A percentile compares a stretch with the other conserved stretches of the same genome.
These are phyloP conservation scores for Physella acuta DNA, from an alignment of 1,140 invertebrate genomes.

Conservation along the genomic window DNA sequence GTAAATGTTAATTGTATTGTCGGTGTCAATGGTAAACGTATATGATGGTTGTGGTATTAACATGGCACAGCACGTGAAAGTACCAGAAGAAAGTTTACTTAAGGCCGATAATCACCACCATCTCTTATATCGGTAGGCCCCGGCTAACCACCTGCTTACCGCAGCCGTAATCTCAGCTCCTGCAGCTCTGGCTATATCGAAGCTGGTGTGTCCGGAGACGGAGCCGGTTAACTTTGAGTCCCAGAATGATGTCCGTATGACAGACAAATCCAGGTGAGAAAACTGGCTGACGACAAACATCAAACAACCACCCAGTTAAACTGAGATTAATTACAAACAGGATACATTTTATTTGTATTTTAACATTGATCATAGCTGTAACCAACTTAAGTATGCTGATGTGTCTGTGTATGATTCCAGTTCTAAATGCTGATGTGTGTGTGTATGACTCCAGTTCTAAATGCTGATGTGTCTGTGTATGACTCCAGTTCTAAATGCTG, in stretches of 20 bases:
- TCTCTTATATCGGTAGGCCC: slow-evolving; percentile 46
- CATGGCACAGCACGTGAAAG: background rate
- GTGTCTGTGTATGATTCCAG: too few relatives aligned
- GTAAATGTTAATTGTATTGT: background rate
- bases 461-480: too few relatives aligned
- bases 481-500: too few relatives aligned
- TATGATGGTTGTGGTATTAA: background rate
- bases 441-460: too few relatives aligned
- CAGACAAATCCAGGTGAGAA: background rate
- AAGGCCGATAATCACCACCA: background rate
- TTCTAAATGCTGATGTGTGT: too few relatives aligned
- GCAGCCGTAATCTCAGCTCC: slow-evolving; percentile 93
- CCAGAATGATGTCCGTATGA: slow-evolving; percentile 8
- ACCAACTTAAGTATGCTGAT: too few relatives aligned
- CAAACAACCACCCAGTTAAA: too few relatives aligned
- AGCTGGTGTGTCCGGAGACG: slow-evolving; percentile 83
- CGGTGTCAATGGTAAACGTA: background rate
- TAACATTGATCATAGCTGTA: too few relatives aligned
- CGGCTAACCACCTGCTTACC: slow-evolving; percentile 67
- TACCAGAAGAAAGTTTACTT: background rate
- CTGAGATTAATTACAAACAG: too few relatives aligned
- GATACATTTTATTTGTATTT: too few relatives aligned
- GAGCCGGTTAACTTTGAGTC: background rate
- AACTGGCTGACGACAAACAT: too few relatives aligned
- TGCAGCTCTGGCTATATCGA: slow-evolving; percentile 81